Base-by-base conservation (phyloP, 1,140 invertebrate genomes). In the Ceratosolen fusciceps region DNA sequence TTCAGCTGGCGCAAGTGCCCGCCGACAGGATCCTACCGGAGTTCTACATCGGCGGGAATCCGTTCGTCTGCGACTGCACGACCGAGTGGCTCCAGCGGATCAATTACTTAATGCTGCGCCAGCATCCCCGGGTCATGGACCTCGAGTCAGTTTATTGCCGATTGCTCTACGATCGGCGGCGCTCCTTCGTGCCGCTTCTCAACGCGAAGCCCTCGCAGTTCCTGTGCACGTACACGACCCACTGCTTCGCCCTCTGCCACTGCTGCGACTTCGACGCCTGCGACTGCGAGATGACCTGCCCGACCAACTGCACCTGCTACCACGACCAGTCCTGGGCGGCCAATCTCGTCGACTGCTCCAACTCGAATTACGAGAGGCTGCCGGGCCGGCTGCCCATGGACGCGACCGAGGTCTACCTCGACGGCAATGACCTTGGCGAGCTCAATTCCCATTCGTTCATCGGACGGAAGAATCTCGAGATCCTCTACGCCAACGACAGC, bases 211-310 rank as follows among this genome's bases (percentile, higher is more conserved):
- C 93, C 14, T 93, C 94, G 49, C 95, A 96, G 83, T 96, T 96
- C 84, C 91, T 97, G 29, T 97, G 96, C 90, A 93, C 93, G 73
- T 96, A 96, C 88, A 94, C 95, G 72, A 93, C 92, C 2, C 94
- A 96, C 86, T 97, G 96, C 86, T 95, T 95, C 80, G 93, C 95
- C 4, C 92, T 95, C 8, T 96, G 96, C 85, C 94, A 96, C 84
- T 97, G 96, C 88, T 96, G 96, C 86, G 95, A 96, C 84, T 96
- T 96, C 88, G 95, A 95, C 86, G 95, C 95, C 56, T 97, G 96
- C 88, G 94, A 96, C 86, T 96, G 95, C 85, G 94, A 96, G 89
- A 95, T 95, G 93, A 95, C 94, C 19, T 97, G 96, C 85, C 96
- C 96, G 12, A 90, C 91, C n/a, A 95, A 96, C 84, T 97, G 96